Evolutionary conservation across 2,113 vertebrate species (phyloP).

Genomic region (Cottus gobio): DNA sequence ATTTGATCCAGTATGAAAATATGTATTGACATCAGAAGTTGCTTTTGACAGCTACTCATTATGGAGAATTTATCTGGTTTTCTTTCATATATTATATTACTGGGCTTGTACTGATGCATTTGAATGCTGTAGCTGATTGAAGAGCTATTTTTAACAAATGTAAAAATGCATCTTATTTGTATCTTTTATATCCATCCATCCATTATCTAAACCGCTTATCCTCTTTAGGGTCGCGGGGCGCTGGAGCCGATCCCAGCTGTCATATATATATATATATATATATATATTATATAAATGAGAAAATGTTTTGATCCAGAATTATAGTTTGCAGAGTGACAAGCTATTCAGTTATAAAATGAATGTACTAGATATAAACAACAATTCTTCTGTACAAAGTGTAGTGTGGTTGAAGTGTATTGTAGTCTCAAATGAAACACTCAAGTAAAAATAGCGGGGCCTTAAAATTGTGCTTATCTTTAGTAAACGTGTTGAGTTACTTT

Average conservation of each 20-base stretch:
- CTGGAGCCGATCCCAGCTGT: too few species aligned
- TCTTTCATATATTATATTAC: background rate
- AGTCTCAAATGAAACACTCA: background rate
- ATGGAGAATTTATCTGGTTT: background rate
- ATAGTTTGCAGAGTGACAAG: background rate
- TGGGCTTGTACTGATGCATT: background rate
- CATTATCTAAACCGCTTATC: too few species aligned
- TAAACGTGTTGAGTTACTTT: constrained; percentile 7
- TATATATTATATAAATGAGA: background rate
- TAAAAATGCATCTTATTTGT: background rate
- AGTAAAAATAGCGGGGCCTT: background rate
- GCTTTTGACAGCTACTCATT: background rate
- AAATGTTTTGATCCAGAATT: background rate
- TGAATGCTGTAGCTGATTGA: background rate
- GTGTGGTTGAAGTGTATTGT: background rate
- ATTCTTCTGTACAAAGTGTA: background rate
- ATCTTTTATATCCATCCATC: too few species aligned
- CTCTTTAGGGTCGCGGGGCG: too few species aligned
- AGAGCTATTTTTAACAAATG: background rate
- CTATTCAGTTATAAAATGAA: background rate
- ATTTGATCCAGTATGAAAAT: background rate
- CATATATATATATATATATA: too few species aligned
- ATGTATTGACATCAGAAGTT: background rate
- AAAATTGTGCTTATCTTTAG: background rate
- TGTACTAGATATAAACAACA: background rate